These are phyloP conservation scores for Channa maculata DNA, from an alignment of 2,113 vertebrate species.

Conservation along the genomic window DNA sequence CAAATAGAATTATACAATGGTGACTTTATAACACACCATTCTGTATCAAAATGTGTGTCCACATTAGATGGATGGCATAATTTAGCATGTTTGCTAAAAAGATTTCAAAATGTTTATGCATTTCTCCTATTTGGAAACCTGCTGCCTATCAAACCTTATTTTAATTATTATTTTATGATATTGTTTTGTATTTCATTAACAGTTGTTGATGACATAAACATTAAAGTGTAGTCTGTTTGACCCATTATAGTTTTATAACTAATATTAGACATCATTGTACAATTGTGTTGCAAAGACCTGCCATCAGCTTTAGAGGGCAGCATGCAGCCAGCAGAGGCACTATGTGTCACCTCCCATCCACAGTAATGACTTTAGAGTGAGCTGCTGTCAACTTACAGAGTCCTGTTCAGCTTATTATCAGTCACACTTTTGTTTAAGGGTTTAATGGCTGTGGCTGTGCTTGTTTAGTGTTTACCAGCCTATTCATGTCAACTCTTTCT, in stretches of 20 bases:
- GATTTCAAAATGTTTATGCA: too few species aligned
- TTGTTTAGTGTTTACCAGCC: constrained; percentile 55
- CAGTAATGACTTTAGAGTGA: constrained; percentile 32
- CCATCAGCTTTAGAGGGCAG: constrained; percentile 59
- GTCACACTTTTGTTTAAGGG: constrained; percentile 49
- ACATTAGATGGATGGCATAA: too few species aligned
- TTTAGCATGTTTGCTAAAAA: too few species aligned
- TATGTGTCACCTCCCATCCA: constrained; percentile 19
- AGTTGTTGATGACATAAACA: too few species aligned
- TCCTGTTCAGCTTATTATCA: constrained; percentile 54
- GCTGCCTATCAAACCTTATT: too few species aligned
- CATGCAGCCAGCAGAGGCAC: constrained; percentile 7
- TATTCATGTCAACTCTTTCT: constrained; percentile 69
- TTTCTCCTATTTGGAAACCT: too few species aligned
- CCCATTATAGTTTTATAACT: too few species aligned
- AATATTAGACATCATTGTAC: not conserved
- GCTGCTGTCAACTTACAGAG: constrained; percentile 45
- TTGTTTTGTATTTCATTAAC: too few species aligned
- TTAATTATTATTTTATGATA: too few species aligned
- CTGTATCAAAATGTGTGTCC: too few species aligned
- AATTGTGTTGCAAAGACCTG: not conserved
- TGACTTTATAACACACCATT: not conserved
- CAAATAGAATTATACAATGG: not conserved
- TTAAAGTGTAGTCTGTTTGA: too few species aligned
- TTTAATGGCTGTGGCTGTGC: constrained; percentile 45